Base-by-base conservation (phyloP, 2,888 invertebrate genomes). In the Orthosia incerta region DNA sequence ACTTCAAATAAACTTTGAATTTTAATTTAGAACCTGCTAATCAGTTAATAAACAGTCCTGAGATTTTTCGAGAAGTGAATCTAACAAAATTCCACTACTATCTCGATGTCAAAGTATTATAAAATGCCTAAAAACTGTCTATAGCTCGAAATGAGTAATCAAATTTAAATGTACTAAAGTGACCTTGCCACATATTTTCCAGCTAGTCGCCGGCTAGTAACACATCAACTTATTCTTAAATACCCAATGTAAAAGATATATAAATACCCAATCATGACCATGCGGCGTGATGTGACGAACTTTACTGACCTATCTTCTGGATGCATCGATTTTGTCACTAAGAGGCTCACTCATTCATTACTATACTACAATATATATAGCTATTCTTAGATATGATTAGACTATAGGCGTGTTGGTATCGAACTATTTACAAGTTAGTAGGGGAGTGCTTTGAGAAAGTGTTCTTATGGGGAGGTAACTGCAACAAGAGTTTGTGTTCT, bases 141-240 rank as follows among this genome's bases (percentile, higher is more conserved):
- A 45, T n/a, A 48, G 4, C 15, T 59, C 13, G 3, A 26, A 69
- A 60, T 71, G 46, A 60, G 20, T 71, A 63, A 71, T 48, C 15
- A 67, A 46, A 57, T n/a, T 45, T 2, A 31, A 77, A 64, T 46
- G 55, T 51, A 31, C 45, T 31, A 53, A 56, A 16, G 45, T 59
- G 66, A 63, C 77, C 77, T 77, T 77, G 77, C 23, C 46, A 56
- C 57, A 39, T 55, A 60, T 62, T 67, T 67, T 12, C n/a, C 55
- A 46, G 13, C 50, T 62, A 48, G 26, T 55, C 46, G 26, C 45
- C 57, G 31, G 50, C 45, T 63, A 55, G 66, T 50, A 77, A 76
- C 72, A 59, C 18, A 71, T 55, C 64, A 62, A 74, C 57, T 57
- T 70, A 63, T 67, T 61, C 45, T 20, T 31, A 45, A 26, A 53